These are phyloP conservation scores for Esox niger DNA, from an alignment of 2,113 vertebrate species.

Conservation along the genomic window DNA sequence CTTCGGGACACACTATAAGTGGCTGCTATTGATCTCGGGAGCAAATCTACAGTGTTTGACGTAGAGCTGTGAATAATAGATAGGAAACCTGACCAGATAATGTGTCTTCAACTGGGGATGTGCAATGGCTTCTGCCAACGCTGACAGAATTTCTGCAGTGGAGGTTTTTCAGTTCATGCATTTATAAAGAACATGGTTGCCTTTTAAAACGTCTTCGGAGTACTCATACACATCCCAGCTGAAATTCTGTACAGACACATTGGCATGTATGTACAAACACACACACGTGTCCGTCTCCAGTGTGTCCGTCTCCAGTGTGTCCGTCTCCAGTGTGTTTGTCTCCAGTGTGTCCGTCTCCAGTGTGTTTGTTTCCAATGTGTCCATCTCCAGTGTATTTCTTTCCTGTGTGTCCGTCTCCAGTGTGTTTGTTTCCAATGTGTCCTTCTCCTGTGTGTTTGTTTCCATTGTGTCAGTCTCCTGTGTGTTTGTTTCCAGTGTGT, in stretches of 20 bases:
- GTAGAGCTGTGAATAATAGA: conserved; percentile 65
- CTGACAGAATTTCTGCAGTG: conserved; percentile 52
- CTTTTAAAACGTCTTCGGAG: conserved; percentile 67
- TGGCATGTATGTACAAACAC: neutral
- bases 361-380: no score
- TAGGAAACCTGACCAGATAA: conserved; percentile 66
- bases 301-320: no score
- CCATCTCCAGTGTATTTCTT: no score
- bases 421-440: no score
- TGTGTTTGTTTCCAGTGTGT: no score
- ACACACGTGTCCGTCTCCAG: neutral
- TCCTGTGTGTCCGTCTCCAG: no score
- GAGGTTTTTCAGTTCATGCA: conserved; percentile 64
- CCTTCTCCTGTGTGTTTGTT: no score
- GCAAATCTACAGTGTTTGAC: conserved; percentile 52
- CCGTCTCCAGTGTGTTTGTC: no score
- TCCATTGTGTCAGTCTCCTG: no score
- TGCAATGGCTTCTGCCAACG: conserved; percentile 64
- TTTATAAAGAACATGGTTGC: conserved; percentile 70
- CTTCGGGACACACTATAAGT: conserved; percentile 60
- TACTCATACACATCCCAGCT: conserved; percentile 33
- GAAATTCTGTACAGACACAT: neutral
- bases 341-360: no score
- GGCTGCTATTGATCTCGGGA: conserved; percentile 63
- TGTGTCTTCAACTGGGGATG: conserved; percentile 50